Conservation (phyloP, 1,140 invertebrate genomes). For the Luehdorfia chinensis region DNA sequence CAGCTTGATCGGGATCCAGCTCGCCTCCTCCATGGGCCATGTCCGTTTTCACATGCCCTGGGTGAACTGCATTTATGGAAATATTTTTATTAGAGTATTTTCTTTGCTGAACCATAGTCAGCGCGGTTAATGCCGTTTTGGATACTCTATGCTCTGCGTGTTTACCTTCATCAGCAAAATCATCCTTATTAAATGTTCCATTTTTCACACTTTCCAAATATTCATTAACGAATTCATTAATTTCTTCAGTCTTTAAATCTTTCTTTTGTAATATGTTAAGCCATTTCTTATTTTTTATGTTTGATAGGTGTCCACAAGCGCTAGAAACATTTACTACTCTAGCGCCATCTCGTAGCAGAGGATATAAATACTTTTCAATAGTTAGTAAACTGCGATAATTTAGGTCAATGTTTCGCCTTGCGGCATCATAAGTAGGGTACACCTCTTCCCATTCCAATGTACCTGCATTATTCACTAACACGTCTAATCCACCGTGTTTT, state of each 20-base stretch:
- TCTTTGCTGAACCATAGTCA: conserved; percentile 77
- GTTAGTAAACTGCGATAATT: conserved; percentile 83
- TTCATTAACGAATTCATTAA: conserved; percentile 80
- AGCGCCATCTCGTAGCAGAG: conserved; percentile 82
- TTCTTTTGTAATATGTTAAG: conserved; percentile 34
- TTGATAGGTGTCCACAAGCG: conserved; percentile 79
- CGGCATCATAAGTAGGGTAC: conserved; percentile 82
- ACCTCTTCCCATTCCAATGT: conserved; percentile 83
- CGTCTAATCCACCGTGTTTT: conserved; percentile 85
- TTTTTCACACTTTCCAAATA: conserved; percentile 80
- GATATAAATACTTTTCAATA: conserved; percentile 83
- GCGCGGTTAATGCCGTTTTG: conserved; percentile 82
- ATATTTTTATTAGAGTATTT: conserved; percentile 51
- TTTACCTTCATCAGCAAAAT: conserved; percentile 78
- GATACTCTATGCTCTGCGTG: conserved; percentile 83
- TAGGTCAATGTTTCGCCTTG: conserved; percentile 81
- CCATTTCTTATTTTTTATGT: conserved; percentile 77
- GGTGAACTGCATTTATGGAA: conserved; percentile 62
- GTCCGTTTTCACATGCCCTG: conserved; percentile 54
- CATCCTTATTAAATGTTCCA: conserved; percentile 67
- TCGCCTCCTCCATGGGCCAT: conserved; percentile 45
- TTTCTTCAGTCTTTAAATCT: conserved; percentile 76
- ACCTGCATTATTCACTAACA: conserved; percentile 91
- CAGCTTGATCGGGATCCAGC: conserved; percentile 45
- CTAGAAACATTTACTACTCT: conserved; percentile 88